Evolutionary conservation across 92 coral and sea anemone genomes (phyloP).

Genomic region (Palythoa grandiflora): DNA sequence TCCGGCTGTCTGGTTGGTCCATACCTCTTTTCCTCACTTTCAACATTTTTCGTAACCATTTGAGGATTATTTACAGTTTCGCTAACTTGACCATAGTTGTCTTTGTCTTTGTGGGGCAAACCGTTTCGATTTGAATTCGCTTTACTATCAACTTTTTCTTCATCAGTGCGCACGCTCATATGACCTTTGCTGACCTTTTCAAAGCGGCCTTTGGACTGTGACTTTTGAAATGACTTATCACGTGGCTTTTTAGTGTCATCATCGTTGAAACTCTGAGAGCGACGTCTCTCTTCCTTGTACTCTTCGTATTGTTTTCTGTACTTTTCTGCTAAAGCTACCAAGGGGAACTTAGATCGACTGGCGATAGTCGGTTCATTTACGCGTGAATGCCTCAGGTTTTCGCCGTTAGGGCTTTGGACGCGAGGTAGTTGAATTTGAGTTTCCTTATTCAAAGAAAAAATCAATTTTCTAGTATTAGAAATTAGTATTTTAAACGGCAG

Average conservation of each 20-base stretch:
- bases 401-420: slow-evolving; percentile 53
- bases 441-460: slow-evolving; percentile 29
- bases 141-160: background rate
- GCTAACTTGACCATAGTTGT: background rate
- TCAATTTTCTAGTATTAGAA: background rate
- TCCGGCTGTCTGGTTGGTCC: background rate
- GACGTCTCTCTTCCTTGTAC: slow-evolving; percentile 20
- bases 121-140: background rate
- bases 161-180: background rate
- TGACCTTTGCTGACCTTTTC: background rate
- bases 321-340: slow-evolving; percentile 81
- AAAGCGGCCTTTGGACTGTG: slow-evolving; percentile 1
- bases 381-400: slow-evolving; percentile 12
- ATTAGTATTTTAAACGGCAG: background rate
- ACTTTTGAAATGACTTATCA: background rate
- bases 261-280: background rate
- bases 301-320: slow-evolving; percentile 70
- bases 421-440: slow-evolving; percentile 69
- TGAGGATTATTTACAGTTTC: background rate
- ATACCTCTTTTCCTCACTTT: background rate
- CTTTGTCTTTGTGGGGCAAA: background rate
- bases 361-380: slow-evolving; percentile 41
- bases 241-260: background rate
- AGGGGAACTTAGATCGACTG: slow-evolving; percentile 52
- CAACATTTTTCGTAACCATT: background rate